A percentile compares a stretch with the other conserved stretches of the same genome.
Evolutionary conservation across 2,888 invertebrate species (phyloP).

Genomic region (Tetragnatha montana): DNA sequence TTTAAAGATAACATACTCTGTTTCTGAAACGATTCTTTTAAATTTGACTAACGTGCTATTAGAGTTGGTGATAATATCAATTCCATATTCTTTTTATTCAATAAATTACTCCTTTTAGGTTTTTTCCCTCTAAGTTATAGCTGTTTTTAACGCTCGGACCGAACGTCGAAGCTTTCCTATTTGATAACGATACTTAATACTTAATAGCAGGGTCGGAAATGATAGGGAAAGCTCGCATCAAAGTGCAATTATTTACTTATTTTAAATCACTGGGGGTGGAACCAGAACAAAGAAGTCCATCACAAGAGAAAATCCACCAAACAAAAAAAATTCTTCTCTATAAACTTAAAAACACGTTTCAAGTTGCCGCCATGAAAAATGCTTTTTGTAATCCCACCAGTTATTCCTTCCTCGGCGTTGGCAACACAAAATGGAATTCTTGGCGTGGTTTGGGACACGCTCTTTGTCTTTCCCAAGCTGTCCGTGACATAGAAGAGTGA

Average conservation of each 20-base stretch:
- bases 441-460: slow-evolving; percentile 49
- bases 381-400: slow-evolving; percentile 41
- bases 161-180: neutral
- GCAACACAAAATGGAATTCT: slow-evolving; percentile 41
- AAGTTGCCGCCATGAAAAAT: slow-evolving; percentile 28
- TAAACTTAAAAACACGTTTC: slow-evolving; percentile 26
- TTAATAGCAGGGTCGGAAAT: slow-evolving; percentile 22
- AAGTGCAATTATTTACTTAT: slow-evolving; percentile 32
- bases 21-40: too few relatives aligned
- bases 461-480: slow-evolving; percentile 49
- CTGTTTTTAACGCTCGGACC: too few relatives aligned
- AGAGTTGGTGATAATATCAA: too few relatives aligned
- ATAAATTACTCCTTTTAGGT: too few relatives aligned
- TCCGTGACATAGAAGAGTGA: slow-evolving; percentile 62
- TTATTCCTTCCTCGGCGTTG: slow-evolving; percentile 8
- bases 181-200: neutral
- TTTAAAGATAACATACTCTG: too few relatives aligned
- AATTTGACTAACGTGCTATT: too few relatives aligned
- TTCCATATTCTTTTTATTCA: too few relatives aligned
- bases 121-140: too few relatives aligned
- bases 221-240: slow-evolving; percentile 5
- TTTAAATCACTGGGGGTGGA: neutral
- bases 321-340: neutral
- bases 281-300: neutral
- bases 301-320: neutral